Conservation (phyloP, 2,113 vertebrate genomes). For the Pogona vitticeps region DNA sequence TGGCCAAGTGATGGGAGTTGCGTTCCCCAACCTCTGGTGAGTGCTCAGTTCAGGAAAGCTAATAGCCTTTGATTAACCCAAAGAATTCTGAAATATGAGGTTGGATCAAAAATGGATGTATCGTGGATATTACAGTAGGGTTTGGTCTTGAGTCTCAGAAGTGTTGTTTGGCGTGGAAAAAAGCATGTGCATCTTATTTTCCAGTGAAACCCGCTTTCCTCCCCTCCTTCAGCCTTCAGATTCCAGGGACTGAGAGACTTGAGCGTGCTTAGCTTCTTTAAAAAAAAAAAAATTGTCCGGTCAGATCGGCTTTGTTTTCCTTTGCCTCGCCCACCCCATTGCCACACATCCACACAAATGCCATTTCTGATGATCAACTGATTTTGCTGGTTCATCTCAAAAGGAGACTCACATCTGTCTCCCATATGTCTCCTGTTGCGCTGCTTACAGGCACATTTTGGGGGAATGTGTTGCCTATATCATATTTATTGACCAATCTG, state of each 20-base stretch:
- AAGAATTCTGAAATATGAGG: no score
- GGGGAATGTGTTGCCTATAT: conserved; percentile 91
- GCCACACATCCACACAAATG: conserved; percentile 11
- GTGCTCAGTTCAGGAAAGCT: no score
- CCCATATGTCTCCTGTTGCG: conserved; percentile 84
- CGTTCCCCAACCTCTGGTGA: no score
- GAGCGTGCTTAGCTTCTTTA: background rate
- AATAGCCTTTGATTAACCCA: no score
- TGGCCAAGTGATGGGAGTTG: no score
- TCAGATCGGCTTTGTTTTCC: background rate
- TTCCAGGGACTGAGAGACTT: background rate
- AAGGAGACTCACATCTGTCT: conserved; percentile 86
- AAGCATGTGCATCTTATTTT: no score
- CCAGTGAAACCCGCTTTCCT: no score
- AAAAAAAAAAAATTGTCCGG: background rate
- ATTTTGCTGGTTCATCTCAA: conserved; percentile 72
- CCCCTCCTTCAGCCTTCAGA: background rate
- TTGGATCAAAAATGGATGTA: no score
- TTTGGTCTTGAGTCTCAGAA: background rate
- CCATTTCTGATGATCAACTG: conserved; percentile 73
- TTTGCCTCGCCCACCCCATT: conserved; percentile 51
- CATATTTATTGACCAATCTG: conserved; percentile 87
- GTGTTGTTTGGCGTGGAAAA: background rate
- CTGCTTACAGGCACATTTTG: conserved; percentile 81
- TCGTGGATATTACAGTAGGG: no score